phyloP scores from a whole-genome alignment of 2,888 invertebrate genomes.

The Peribatodes rhomboidaria region DNA sequence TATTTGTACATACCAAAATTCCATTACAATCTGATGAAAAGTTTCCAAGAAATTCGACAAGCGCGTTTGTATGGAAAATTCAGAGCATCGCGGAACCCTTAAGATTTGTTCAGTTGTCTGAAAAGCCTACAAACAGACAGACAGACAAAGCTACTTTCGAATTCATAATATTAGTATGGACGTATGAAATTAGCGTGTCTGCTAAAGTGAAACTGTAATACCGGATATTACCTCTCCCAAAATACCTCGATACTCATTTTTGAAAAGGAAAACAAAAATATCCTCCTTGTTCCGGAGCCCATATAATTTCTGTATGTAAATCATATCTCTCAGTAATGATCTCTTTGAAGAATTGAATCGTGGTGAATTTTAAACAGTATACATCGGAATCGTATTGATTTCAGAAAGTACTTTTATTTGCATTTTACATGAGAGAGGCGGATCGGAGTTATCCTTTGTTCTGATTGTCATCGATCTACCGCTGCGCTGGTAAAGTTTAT shows the following conservation, averaged over 20 bases:
- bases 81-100: too few relatives aligned
- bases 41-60: too few relatives aligned
- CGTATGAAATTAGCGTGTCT: too few relatives aligned
- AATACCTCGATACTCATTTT: background rate
- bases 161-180: too few relatives aligned
- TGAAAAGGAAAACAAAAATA: conserved; percentile 17
- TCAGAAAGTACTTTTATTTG: conserved; percentile 69
- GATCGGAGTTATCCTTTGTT: conserved; percentile 36
- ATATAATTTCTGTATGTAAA: conserved; percentile 55
- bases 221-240: too few relatives aligned
- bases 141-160: too few relatives aligned
- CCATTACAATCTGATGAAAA: too few relatives aligned
- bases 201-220: too few relatives aligned
- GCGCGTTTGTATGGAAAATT: too few relatives aligned
- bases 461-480: conserved; percentile 15
- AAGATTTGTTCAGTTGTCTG: too few relatives aligned
- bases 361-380: conserved; percentile 71
- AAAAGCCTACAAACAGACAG: too few relatives aligned
- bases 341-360: conserved; percentile 70
- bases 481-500: background rate
- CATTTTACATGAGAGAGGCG: conserved; percentile 71
- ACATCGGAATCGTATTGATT: conserved; percentile 68
- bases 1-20: too few relatives aligned
- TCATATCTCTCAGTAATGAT: conserved; percentile 62
- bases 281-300: background rate